These are phyloP conservation scores for Oryctes rhinoceros DNA, from an alignment of 1,140 invertebrate species.

Conservation along the genomic window DNA sequence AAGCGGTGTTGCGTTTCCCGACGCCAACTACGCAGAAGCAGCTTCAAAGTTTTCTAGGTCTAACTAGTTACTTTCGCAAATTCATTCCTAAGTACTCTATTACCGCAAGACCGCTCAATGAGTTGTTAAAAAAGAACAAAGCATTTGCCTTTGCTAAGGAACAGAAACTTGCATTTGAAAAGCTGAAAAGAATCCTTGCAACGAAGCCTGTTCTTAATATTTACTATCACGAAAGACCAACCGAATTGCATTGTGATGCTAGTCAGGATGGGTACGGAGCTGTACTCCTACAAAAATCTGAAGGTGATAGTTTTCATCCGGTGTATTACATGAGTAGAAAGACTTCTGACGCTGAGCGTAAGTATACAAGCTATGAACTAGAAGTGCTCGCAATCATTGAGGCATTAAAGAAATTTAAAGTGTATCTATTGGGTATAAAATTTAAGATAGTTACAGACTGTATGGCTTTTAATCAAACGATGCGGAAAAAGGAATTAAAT, in stretches of 20 bases:
- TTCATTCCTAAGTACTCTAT: constrained; percentile 45
- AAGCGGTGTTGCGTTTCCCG: constrained; percentile 55
- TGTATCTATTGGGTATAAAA: too few species aligned
- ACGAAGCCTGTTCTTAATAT: too few species aligned
- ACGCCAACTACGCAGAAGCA: constrained; percentile 52
- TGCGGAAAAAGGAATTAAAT: too few species aligned
- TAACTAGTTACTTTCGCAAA: constrained; percentile 46
- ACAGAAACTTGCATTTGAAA: constrained; percentile 45
- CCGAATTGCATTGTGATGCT: too few species aligned
- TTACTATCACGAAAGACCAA: too few species aligned
- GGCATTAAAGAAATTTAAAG: too few species aligned
- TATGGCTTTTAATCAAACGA: too few species aligned
- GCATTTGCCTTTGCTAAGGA: constrained; percentile 42
- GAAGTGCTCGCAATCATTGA: too few species aligned
- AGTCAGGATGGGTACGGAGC: constrained; percentile 55
- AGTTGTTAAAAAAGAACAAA: constrained; percentile 45
- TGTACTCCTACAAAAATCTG: constrained; percentile 55
- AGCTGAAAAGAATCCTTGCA: constrained; percentile 45
- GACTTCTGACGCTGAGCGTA: too few species aligned
- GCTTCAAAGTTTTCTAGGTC: constrained; percentile 51
- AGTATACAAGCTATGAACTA: too few species aligned
- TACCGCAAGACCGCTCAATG: constrained; percentile 46
- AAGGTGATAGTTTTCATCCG: constrained; percentile 60
- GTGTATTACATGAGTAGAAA: constrained; percentile 59
- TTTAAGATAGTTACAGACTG: too few species aligned